Percentiles rank a stretch among this genome's conserved stretches.
phyloP scores from a whole-genome alignment of 2,797 vertebrate species.

The Rhinophrynus dorsalis region DNA sequence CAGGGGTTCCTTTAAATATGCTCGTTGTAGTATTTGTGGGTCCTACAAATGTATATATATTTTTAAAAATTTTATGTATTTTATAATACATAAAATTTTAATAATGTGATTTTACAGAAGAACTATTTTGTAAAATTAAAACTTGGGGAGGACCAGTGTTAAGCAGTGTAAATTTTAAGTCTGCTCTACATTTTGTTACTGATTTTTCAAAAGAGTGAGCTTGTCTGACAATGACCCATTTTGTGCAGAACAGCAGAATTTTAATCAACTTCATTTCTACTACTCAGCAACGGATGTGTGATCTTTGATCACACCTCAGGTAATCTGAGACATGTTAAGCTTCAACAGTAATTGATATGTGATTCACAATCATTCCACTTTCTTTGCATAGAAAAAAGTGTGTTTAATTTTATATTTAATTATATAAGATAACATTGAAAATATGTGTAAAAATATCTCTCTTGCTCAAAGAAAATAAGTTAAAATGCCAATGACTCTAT shows the following conservation, averaged over 20 bases:
- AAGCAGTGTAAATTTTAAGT: too few relatives aligned
- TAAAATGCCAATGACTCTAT: conserved; percentile 3
- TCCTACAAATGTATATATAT: too few relatives aligned
- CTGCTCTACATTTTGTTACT: neutral
- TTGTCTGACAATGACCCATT: conserved; percentile 31
- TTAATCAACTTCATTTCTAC: conserved; percentile 37
- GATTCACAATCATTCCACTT: conserved; percentile 33
- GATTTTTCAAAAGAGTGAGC: conserved; percentile 10
- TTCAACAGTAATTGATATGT: conserved; percentile 12
- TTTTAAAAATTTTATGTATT: too few relatives aligned
- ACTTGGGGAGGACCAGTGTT: too few relatives aligned
- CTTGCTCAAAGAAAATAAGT: neutral
- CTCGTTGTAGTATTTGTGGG: too few relatives aligned
- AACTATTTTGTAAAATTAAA: too few relatives aligned
- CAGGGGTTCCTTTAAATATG: too few relatives aligned
- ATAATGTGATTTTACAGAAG: too few relatives aligned
- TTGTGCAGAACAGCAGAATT: conserved; percentile 15
- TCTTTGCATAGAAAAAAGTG: conserved; percentile 30
- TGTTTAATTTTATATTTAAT: conserved; percentile 42
- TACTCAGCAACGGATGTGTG: conserved; percentile 17
- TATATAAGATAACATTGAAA: conserved; percentile 50
- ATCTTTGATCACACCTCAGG: conserved; percentile 20
- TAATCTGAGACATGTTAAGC: conserved; percentile 23
- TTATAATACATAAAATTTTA: too few relatives aligned
- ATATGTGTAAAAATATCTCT: neutral